Conservation (phyloP, 2,888 invertebrate genomes). For the Eupithecia vulgata region DNA sequence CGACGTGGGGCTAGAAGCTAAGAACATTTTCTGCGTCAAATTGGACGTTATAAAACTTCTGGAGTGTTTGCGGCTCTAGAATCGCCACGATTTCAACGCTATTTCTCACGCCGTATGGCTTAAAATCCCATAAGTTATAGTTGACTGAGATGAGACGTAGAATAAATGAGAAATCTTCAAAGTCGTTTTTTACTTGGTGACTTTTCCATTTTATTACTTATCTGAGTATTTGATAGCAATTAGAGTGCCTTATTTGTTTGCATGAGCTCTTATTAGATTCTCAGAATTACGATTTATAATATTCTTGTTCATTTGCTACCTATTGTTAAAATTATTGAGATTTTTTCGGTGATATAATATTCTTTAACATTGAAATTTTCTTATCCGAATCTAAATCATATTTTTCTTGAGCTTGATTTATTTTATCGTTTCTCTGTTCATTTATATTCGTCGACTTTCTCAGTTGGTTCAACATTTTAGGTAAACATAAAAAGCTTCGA, state of each 20-base stretch:
- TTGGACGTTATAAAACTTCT: slow-evolving; percentile 45
- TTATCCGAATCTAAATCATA: slow-evolving; percentile 18
- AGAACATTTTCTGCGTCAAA: slow-evolving; percentile 44
- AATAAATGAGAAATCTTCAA: slow-evolving; percentile 47
- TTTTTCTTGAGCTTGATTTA: slow-evolving; percentile 25
- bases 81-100: slow-evolving; percentile 44
- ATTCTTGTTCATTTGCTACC: slow-evolving; percentile 12
- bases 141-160: slow-evolving; percentile 46
- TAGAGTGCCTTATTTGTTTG: slow-evolving; percentile 32
- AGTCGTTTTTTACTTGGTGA: slow-evolving; percentile 44
- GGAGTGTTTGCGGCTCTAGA: slow-evolving; percentile 41
- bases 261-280: slow-evolving; percentile 28
- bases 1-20: slow-evolving; percentile 36
- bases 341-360: slow-evolving; percentile 17
- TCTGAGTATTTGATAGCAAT: slow-evolving; percentile 44
- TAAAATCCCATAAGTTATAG: slow-evolving; percentile 44
- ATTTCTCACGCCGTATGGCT: slow-evolving; percentile 41
- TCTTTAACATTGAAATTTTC: slow-evolving; percentile 30
- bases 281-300: slow-evolving; percentile 12
- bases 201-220: slow-evolving; percentile 42
- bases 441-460: slow-evolving; percentile 8
- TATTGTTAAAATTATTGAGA: slow-evolving; percentile 24
- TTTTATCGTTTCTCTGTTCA: slow-evolving; percentile 16
- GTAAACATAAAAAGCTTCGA: slow-evolving; percentile 21
- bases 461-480: slow-evolving; percentile 13